These are phyloP conservation scores for Biston betularia DNA, from an alignment of 2,888 invertebrate species.

Conservation along the genomic window DNA sequence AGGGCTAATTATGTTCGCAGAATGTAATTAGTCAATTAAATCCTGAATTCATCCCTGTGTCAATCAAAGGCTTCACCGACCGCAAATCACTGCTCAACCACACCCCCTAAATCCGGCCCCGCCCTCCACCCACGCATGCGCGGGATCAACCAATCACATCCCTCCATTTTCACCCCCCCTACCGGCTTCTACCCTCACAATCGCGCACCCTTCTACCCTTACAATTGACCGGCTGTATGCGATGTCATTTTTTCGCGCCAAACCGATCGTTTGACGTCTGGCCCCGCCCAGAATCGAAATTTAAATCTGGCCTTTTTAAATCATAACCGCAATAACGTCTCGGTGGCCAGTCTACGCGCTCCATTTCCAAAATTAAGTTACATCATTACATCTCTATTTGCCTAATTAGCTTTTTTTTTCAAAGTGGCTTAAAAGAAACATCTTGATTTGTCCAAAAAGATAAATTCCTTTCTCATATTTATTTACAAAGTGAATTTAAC, in stretches of 20 bases:
- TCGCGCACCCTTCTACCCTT: slow-evolving; percentile 66
- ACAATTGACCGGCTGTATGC: slow-evolving; percentile 77
- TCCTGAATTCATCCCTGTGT: slow-evolving; percentile 62
- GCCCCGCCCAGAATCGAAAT: slow-evolving; percentile 73
- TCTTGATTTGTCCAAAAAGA: neutral
- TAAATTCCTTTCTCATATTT: neutral
- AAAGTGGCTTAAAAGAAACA: neutral
- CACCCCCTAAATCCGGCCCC: slow-evolving; percentile 77
- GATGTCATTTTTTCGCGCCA: slow-evolving; percentile 81
- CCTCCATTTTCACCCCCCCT: slow-evolving; percentile 55
- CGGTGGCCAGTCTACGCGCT: slow-evolving; percentile 58
- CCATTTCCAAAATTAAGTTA: slow-evolving; percentile 48
- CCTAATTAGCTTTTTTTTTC: slow-evolving; percentile 24
- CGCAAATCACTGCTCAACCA: slow-evolving; percentile 83
- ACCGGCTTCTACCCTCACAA: slow-evolving; percentile 50
- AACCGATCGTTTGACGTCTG: slow-evolving; percentile 70
- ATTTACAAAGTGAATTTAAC: neutral
- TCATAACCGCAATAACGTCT: slow-evolving; percentile 72
- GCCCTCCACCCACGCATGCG: slow-evolving; percentile 74
- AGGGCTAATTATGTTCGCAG: slow-evolving; percentile 12
- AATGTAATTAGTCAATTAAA: slow-evolving; percentile 26
- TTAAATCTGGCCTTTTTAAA: slow-evolving; percentile 71
- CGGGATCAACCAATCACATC: slow-evolving; percentile 64
- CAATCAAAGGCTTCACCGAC: slow-evolving; percentile 81
- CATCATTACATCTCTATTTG: slow-evolving; percentile 34